These are phyloP conservation scores for Sander lucioperca DNA, from an alignment of 2,113 vertebrate genomes.

Conservation along the genomic window DNA sequence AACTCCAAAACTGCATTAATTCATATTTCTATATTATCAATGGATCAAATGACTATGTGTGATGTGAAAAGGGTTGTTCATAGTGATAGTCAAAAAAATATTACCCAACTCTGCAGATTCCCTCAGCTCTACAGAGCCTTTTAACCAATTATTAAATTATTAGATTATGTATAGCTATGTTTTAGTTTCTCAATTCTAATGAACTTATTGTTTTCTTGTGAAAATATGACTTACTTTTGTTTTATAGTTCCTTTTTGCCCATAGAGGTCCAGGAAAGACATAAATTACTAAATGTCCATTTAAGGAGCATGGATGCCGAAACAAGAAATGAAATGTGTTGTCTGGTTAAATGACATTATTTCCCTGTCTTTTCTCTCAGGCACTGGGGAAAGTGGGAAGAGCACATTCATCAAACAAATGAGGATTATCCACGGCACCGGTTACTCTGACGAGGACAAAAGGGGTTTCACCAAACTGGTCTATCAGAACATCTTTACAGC, in stretches of 20 bases:
- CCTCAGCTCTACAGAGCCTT: neutral
- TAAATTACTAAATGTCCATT: conserved; percentile 10
- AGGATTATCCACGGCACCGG: conserved; percentile 91
- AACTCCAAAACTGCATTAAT: neutral
- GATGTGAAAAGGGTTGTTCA: neutral
- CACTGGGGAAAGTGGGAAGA: conserved; percentile 87
- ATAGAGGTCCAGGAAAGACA: neutral
- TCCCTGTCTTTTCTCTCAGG: conserved; percentile 66
- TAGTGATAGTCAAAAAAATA: no score
- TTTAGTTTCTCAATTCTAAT: neutral
- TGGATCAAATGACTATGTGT: neutral
- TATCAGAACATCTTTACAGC: conserved; percentile 99
- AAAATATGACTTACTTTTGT: neutral
- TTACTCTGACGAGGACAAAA: conserved; percentile 97
- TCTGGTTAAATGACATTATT: conserved; percentile 5
- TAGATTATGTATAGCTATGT: neutral
- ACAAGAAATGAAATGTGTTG: conserved; percentile 2
- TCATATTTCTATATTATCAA: neutral
- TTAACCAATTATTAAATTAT: neutral
- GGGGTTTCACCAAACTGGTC: conserved; percentile 95
- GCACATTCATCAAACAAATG: conserved; percentile 88
- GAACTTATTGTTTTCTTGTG: neutral
- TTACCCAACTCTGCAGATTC: neutral
- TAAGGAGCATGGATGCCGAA: neutral
- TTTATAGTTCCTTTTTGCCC: neutral